Evolutionary conservation across 2,797 vertebrate species (phyloP).

Genomic region (Periparus ater): DNA sequence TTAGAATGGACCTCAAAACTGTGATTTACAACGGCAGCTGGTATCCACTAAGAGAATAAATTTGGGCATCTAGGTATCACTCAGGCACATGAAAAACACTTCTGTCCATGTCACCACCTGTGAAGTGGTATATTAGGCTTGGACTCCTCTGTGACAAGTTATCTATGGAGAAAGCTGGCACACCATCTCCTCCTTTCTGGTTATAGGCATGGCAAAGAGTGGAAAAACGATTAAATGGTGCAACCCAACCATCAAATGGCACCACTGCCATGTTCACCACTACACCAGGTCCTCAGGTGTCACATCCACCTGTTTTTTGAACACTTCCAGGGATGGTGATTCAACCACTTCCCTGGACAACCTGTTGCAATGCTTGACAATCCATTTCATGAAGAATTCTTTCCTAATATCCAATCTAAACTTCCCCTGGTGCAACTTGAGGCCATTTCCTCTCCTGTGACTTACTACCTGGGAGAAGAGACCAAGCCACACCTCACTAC

Average conservation of each 20-base stretch:
- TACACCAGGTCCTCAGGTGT: background rate
- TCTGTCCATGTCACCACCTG: background rate
- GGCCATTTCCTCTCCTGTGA: background rate
- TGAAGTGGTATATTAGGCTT: background rate
- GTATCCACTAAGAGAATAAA: background rate
- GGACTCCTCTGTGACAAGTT: background rate
- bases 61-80: background rate
- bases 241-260: background rate
- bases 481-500: no score
- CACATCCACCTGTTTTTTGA: background rate
- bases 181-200: background rate
- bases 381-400: background rate
- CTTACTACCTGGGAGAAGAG: background rate
- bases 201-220: background rate
- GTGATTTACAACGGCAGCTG: background rate
- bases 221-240: fast-evolving
- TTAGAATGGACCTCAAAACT: background rate
- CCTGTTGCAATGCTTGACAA: background rate
- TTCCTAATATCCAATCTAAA: background rate
- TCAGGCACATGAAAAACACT: background rate
- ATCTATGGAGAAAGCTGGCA: background rate
- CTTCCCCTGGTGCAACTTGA: background rate
- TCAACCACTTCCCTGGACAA: background rate
- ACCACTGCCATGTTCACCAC: background rate
- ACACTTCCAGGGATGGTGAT: background rate